Evolutionary conservation across 2,797 vertebrate species (phyloP).

Genomic region (Linurgus olivaceus): DNA sequence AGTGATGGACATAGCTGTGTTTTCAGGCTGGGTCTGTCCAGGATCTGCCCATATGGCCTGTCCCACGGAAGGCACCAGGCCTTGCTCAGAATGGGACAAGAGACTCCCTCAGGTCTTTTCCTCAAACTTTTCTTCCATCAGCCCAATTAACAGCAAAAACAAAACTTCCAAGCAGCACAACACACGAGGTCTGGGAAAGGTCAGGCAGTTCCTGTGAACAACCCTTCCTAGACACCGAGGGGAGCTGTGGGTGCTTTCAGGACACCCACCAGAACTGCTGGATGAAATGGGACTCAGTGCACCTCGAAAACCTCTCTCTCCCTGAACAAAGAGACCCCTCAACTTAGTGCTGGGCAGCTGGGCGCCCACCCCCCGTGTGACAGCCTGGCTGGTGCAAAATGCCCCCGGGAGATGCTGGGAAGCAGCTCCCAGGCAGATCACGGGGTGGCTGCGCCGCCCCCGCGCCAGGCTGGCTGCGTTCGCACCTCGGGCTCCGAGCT

Average conservation of each 20-base stretch:
- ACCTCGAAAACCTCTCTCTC: background rate
- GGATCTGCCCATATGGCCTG: background rate
- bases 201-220: background rate
- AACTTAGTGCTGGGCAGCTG: background rate
- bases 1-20: background rate
- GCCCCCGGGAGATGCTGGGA: background rate
- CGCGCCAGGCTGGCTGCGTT: background rate
- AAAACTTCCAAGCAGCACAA: background rate
- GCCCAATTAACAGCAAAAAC: background rate
- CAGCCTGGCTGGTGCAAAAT: background rate
- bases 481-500: background rate
- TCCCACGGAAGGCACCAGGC: background rate
- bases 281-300: background rate
- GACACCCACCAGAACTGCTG: fast-evolving
- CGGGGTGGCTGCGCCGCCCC: background rate
- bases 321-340: background rate
- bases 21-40: background rate
- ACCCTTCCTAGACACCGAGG: background rate
- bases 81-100: background rate
- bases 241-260: background rate
- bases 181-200: background rate
- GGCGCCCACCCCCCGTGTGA: background rate
- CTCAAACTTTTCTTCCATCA: background rate
- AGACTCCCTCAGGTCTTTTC: background rate
- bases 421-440: background rate